Conservation (phyloP, 2,888 invertebrate species). For the Amphipyra berbera region DNA sequence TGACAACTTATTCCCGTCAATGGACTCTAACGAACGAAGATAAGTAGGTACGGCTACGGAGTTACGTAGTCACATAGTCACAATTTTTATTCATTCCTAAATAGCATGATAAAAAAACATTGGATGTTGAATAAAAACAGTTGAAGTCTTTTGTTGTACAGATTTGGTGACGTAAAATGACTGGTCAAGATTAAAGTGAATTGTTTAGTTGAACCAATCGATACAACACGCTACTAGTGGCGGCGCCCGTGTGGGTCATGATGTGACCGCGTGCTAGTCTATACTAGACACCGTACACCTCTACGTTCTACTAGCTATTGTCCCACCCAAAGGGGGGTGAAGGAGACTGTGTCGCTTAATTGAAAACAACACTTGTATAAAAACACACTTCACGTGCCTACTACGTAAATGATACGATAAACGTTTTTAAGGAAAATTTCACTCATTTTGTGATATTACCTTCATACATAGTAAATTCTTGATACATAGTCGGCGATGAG, state of each 20-base stretch:
- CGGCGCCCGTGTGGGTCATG: conserved; percentile 65
- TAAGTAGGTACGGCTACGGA: conserved; percentile 2
- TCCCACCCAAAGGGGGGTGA: conserved; percentile 41
- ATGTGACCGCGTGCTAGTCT: conserved; percentile 68
- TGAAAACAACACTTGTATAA: conserved; percentile 17
- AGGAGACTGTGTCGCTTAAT: conserved; percentile 27
- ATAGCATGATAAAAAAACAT: conserved; percentile 26
- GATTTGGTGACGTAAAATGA: conserved; percentile 47
- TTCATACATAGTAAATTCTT: conserved; percentile 5
- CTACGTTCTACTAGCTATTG: conserved; percentile 9
- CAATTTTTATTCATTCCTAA: background rate
- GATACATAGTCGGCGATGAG: conserved; percentile 6
- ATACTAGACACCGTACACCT: conserved; percentile 13
- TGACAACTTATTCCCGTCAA: conserved; percentile 11
- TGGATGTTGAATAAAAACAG: conserved; percentile 28
- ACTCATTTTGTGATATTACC: conserved; percentile 6
- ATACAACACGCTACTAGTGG: conserved; percentile 61
- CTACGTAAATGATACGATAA: conserved; percentile 6
- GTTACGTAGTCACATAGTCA: background rate
- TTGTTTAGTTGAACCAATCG: conserved; percentile 71
- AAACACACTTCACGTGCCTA: conserved; percentile 9
- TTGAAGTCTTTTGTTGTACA: conserved; percentile 39
- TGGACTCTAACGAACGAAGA: conserved; percentile 4
- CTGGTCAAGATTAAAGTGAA: conserved; percentile 66
- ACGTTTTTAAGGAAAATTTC: conserved; percentile 3